Percentiles rank a stretch among this genome's conserved stretches.
These are phyloP conservation scores for Acropora yongei DNA, from an alignment of 64 coral and sea anemone species.

Conservation along the genomic window DNA sequence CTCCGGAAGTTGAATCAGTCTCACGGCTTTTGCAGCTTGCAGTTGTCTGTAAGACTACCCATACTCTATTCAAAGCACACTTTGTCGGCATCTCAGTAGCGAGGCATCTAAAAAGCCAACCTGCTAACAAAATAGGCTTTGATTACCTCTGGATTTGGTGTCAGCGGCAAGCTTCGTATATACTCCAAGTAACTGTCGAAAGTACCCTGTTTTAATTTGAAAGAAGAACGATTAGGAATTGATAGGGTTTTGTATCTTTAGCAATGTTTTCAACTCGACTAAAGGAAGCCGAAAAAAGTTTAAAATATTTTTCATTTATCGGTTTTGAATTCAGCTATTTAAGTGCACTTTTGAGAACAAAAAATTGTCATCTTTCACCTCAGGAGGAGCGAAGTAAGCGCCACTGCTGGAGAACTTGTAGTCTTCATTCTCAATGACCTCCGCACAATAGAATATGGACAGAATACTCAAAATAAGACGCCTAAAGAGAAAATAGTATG, in stretches of 20 bases:
- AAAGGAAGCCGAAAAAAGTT: too few relatives aligned
- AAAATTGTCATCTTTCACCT: constrained; percentile 43
- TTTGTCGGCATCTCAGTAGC: background rate
- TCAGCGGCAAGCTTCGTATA: constrained; percentile 76
- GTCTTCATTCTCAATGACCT: constrained; percentile 64
- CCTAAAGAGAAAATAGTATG: constrained; percentile 19
- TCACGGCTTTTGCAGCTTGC: too few relatives aligned
- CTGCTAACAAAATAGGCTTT: background rate
- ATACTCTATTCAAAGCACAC: too few relatives aligned
- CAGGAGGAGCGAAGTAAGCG: constrained; percentile 77
- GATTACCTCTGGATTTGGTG: constrained; percentile 87
- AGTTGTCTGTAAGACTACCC: too few relatives aligned
- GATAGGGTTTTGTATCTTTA: background rate
- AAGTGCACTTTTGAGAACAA: too few relatives aligned
- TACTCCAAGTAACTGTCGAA: constrained; percentile 97
- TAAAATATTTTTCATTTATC: too few relatives aligned
- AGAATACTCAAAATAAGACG: constrained; percentile 93
- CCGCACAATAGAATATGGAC: constrained; percentile 89
- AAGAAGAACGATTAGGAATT: background rate
- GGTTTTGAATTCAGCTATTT: too few relatives aligned
- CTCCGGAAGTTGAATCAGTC: too few relatives aligned
- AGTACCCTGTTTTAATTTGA: constrained; percentile 64
- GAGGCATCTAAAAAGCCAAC: background rate
- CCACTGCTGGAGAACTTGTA: constrained; percentile 90
- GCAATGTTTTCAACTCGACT: too few relatives aligned